These are phyloP conservation scores for Drosophila melanica DNA, from an alignment of 1,140 invertebrate genomes.

Conservation along the genomic window DNA sequence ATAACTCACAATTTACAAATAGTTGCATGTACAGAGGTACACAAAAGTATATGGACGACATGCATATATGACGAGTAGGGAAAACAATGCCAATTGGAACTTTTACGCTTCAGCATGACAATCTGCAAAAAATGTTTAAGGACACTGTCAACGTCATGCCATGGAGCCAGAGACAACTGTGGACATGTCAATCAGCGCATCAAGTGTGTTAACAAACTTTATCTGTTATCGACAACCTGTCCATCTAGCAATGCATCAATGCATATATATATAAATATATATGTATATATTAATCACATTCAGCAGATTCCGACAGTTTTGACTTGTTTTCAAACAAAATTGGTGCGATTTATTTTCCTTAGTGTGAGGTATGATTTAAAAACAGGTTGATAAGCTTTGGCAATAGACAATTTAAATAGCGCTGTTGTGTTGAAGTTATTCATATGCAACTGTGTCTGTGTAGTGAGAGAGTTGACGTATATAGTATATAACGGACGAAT, in stretches of 20 bases:
- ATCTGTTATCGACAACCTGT: no score
- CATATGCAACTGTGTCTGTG: background rate
- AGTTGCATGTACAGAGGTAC: background rate
- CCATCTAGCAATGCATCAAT: no score
- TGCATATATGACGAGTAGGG: background rate
- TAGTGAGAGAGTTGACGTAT: background rate
- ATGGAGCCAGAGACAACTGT: no score
- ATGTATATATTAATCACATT: background rate
- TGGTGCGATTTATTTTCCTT: background rate
- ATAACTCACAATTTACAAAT: background rate
- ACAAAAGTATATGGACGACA: background rate
- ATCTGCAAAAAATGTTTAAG: no score
- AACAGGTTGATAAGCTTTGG: slow-evolving; percentile 14
- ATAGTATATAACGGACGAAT: slow-evolving; percentile 8
- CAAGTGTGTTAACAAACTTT: no score
- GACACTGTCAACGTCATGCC: no score
- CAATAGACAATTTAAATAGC: background rate
- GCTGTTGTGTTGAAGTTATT: slow-evolving; percentile 6
- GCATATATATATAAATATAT: no score
- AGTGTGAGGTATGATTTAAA: background rate
- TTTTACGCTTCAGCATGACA: no score
- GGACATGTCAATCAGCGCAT: no score
- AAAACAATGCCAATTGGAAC: no score
- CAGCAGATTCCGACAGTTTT: no score
- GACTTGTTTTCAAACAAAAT: no score